A percentile compares a stretch with the other conserved stretches of the same genome.
Evolutionary conservation across 1,140 invertebrate species (phyloP).

Genomic region (Pteromalus puparum): DNA sequence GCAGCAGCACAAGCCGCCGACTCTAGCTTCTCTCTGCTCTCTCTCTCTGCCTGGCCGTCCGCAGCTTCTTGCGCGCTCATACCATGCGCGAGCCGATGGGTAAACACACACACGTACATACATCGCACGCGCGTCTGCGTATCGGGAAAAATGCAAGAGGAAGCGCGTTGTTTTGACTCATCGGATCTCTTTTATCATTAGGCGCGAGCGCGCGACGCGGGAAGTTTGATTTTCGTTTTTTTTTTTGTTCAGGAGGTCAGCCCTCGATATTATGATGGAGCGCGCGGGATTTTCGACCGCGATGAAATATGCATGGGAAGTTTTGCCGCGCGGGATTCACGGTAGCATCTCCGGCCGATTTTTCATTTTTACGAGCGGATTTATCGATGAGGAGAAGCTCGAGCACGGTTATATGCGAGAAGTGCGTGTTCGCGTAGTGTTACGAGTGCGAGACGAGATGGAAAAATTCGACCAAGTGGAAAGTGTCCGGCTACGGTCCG

Average conservation of each 20-base stretch:
- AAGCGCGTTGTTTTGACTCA: too few relatives aligned
- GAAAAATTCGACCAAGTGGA: background rate
- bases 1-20: background rate
- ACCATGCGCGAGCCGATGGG: background rate
- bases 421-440: background rate
- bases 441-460: too few relatives aligned
- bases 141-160: too few relatives aligned
- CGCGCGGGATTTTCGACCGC: too few relatives aligned
- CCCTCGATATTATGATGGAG: too few relatives aligned
- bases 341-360: background rate
- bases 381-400: background rate
- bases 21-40: slow-evolving; percentile 14
- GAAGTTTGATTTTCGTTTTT: too few relatives aligned
- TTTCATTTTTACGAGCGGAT: background rate
- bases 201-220: too few relatives aligned
- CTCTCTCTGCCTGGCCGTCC: background rate
- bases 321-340: background rate
- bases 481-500: background rate
- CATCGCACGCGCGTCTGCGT: too few relatives aligned
- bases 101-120: background rate
- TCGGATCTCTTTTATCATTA: too few relatives aligned
- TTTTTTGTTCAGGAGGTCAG: too few relatives aligned
- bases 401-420: background rate
- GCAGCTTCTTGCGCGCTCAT: slow-evolving; percentile 36
- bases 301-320: background rate